These are phyloP conservation scores for Anabas testudineus DNA, from an alignment of 2,797 vertebrate species.

Conservation along the genomic window DNA sequence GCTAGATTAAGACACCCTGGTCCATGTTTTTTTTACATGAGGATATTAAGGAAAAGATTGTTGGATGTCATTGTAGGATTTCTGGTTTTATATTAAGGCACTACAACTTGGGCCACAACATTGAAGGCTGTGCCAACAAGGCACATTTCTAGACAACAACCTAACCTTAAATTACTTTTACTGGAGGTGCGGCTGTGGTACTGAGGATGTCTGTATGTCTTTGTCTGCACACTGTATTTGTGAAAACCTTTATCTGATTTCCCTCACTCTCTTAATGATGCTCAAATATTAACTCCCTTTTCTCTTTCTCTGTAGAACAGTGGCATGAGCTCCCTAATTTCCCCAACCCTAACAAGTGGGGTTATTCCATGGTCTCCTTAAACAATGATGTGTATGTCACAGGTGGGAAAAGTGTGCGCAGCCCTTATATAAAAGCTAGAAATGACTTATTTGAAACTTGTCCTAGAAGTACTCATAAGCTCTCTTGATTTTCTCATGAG, in stretches of 20 bases:
- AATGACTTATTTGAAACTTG: no score
- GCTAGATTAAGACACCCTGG: constrained; percentile 38
- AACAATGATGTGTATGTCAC: constrained; percentile 95
- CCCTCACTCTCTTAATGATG: background rate
- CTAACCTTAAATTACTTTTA: constrained; percentile 7
- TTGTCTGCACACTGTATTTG: constrained; percentile 5
- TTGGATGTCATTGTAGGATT: constrained; percentile 35
- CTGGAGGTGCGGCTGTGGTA: constrained; percentile 6
- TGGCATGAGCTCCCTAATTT: constrained; percentile 95
- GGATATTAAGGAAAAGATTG: constrained; percentile 40
- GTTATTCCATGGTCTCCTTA: constrained; percentile 91
- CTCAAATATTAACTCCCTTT: background rate
- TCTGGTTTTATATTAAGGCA: constrained; percentile 29
- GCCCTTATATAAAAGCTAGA: background rate
- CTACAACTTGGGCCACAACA: constrained; percentile 11
- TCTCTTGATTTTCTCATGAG: constrained; percentile 7
- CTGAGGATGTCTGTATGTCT: background rate
- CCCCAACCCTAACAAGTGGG: constrained; percentile 98
- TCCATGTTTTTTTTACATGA: constrained; percentile 38
- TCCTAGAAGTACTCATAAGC: constrained; percentile 2
- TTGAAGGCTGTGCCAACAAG: constrained; percentile 29
- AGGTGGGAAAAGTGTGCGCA: constrained; percentile 81
- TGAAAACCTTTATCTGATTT: constrained; percentile 11
- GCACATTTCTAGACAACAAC: constrained; percentile 15
- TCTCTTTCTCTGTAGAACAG: constrained; percentile 77